Conservation (phyloP, 1,140 invertebrate genomes). For the Zeugodacus cucurbitae region DNA sequence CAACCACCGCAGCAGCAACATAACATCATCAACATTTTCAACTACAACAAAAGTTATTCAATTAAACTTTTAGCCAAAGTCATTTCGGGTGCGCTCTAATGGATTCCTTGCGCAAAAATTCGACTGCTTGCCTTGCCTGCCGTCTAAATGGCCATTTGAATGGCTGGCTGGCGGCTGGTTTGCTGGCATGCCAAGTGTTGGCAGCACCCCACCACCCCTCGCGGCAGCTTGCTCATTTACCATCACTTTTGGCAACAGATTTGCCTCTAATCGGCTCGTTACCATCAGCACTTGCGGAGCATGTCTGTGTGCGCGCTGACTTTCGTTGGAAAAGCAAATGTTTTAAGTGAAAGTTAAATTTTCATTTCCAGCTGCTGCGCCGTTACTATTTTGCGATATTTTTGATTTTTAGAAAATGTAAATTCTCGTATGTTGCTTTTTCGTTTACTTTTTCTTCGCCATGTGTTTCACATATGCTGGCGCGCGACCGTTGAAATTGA, state of each 20-base stretch:
- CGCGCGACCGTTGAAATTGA: not conserved
- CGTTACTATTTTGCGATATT: not conserved
- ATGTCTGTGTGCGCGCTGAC: not conserved
- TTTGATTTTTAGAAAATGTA: not conserved
- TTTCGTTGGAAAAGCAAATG: not conserved
- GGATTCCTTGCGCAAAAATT: constrained; percentile 14
- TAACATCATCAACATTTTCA: constrained; percentile 14
- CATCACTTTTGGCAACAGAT: not conserved
- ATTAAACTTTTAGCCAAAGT: constrained; percentile 31
- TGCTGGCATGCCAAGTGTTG: constrained; percentile 1
- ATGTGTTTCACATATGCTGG: constrained; percentile 13
- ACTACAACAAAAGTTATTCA: constrained; percentile 34
- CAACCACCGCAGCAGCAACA: not conserved
- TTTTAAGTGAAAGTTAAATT: constrained; percentile 36
- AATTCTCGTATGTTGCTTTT: not conserved
- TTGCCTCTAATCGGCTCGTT: not conserved
- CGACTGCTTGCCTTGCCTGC: not conserved
- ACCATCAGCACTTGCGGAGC: not conserved
- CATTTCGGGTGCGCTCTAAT: constrained; percentile 15
- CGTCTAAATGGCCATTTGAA: constrained; percentile 6
- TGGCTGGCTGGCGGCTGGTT: not conserved
- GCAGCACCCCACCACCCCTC: too few species aligned
- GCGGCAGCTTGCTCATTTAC: not conserved
- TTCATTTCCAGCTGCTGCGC: not conserved
- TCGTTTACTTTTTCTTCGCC: not conserved